These are phyloP conservation scores for Mamestra brassicae DNA, from an alignment of 2,888 invertebrate genomes.

Conservation along the genomic window DNA sequence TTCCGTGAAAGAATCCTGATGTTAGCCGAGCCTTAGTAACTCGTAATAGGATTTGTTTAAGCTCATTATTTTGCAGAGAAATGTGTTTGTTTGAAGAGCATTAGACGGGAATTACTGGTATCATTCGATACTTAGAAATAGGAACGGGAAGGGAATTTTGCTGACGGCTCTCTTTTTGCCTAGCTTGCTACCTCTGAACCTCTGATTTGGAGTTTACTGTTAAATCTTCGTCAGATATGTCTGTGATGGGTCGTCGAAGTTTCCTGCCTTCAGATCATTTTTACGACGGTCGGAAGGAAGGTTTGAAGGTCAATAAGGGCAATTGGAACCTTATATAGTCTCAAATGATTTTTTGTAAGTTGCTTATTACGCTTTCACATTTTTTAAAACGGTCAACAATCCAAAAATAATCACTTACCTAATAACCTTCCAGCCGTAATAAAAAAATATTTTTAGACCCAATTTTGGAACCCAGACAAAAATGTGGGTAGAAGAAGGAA, in stretches of 20 bases:
- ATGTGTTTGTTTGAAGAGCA: conserved; percentile 23
- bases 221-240: too few relatives aligned
- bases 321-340: too few relatives aligned
- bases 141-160: neutral
- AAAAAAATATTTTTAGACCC: neutral
- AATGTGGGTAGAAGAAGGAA: neutral
- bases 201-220: too few relatives aligned
- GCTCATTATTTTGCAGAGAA: conserved; percentile 65
- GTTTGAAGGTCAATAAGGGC: too few relatives aligned
- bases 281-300: too few relatives aligned
- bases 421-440: neutral
- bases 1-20: conserved; percentile 60
- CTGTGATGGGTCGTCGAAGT: too few relatives aligned
- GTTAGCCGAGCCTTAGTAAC: conserved; percentile 64
- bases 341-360: too few relatives aligned
- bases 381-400: neutral
- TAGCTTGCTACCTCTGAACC: too few relatives aligned
- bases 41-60: conserved; percentile 73
- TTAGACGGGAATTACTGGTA: conserved; percentile 17
- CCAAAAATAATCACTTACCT: neutral
- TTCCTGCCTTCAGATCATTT: too few relatives aligned
- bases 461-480: conserved; percentile 3
- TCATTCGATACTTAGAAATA: neutral
- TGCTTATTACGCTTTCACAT: too few relatives aligned
- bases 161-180: neutral